Evolutionary conservation across 1,140 invertebrate species (phyloP).

Genomic region (Lutraria rhynchaena): DNA sequence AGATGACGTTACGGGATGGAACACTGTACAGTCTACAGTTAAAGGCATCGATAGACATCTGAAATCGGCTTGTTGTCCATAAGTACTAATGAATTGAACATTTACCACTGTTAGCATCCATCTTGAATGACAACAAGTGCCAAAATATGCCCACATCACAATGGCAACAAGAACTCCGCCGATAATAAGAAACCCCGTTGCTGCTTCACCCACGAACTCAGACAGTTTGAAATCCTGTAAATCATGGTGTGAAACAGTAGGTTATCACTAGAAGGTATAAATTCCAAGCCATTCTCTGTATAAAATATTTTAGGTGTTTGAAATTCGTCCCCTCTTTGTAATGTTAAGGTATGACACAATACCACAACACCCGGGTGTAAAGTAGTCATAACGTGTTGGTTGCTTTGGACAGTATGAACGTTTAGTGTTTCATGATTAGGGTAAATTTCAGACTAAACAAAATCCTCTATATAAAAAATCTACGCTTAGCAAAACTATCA

Average conservation of each 20-base stretch:
- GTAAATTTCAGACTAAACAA: too few species aligned
- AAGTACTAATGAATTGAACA: too few species aligned
- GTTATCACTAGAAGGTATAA: neutral
- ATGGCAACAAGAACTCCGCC: neutral
- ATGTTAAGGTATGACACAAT: neutral
- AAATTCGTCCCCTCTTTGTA: too few species aligned
- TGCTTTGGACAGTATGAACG: neutral
- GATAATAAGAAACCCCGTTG: slow-evolving; percentile 32
- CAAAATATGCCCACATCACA: slow-evolving; percentile 35
- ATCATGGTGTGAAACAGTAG: neutral
- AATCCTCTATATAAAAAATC: too few species aligned
- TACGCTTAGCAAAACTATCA: too few species aligned
- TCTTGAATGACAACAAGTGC: slow-evolving; percentile 29
- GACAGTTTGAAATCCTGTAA: slow-evolving; percentile 41
- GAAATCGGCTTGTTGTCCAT: too few species aligned
- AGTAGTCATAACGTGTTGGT: too few species aligned
- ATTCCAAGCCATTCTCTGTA: neutral
- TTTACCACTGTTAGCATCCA: slow-evolving; percentile 53
- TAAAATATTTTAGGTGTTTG: neutral
- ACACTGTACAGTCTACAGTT: too few species aligned
- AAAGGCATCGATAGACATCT: too few species aligned
- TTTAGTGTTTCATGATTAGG: neutral
- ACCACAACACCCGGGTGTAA: too few species aligned
- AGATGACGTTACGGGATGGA: too few species aligned
- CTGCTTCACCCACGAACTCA: slow-evolving; percentile 34